A percentile compares a stretch with the other conserved stretches of the same genome.
These are phyloP conservation scores for Archocentrus centrarchus DNA, from an alignment of 2,113 vertebrate genomes.

Conservation along the genomic window DNA sequence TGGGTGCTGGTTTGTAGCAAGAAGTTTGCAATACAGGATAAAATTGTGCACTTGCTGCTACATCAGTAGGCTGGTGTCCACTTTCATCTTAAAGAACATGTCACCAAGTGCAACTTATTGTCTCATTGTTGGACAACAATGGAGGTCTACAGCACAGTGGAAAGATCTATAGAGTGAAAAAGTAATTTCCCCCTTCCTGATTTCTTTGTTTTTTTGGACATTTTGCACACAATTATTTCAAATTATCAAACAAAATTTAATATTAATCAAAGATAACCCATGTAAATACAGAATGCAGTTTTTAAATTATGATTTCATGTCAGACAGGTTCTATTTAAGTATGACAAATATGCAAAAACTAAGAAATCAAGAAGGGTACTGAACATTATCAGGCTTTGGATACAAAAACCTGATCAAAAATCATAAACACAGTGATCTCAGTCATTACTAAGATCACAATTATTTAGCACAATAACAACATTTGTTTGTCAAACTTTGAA, in stretches of 20 bases:
- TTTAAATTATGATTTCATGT: too few species aligned
- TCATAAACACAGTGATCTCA: background rate
- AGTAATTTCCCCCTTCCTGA: too few species aligned
- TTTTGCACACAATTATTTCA: too few species aligned
- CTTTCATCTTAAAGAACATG: background rate
- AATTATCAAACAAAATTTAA: too few species aligned
- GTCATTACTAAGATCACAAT: background rate
- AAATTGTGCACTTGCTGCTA: background rate
- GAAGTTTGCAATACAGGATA: background rate
- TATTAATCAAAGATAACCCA: too few species aligned
- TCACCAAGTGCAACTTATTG: background rate
- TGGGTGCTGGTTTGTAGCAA: too few species aligned
- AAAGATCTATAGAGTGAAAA: background rate
- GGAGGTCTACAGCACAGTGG: background rate
- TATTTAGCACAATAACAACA: accelerated
- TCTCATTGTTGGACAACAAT: background rate
- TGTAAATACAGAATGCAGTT: too few species aligned
- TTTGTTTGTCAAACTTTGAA: background rate
- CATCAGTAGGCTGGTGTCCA: background rate
- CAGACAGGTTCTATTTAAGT: too few species aligned
- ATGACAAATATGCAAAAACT: too few species aligned
- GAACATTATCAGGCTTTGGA: background rate
- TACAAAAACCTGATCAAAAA: background rate
- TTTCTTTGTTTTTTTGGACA: too few species aligned
- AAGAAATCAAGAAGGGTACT: too few species aligned